Base-by-base conservation (phyloP, 2,113 vertebrate species). In the Suncus etruscus region DNA sequence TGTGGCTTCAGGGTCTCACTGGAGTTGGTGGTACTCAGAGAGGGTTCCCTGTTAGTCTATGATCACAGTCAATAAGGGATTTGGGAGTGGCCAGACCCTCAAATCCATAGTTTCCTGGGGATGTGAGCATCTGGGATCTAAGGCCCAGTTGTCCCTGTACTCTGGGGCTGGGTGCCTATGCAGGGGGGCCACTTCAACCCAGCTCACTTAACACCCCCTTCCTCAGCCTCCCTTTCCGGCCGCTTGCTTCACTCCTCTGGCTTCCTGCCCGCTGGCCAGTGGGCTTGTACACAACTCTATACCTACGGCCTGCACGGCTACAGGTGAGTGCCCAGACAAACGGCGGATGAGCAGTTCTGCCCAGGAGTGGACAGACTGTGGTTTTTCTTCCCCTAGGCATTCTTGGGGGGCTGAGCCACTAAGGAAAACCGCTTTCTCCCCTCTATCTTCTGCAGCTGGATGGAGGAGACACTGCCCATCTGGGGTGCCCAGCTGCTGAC, bases 281-380 rank as follows among this genome's bases (percentile, higher is more conserved):
- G 98, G 86, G 97, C 97, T 54, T 99, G 98, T 98, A 95, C 96
- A 92, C 98, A 97, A 93, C 95, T 98, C 31, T 98, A 98, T 11
- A 87, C 97, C 3, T 97, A 97, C 96, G 95, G 98, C 29, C 97
- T 98, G 10, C 95, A 98, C 22, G 98, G 98, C 10, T 98, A 98
- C 97, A 98, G 98, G 99, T 99, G 48, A 24, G 97, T 95, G 76
- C 0, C 81, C 31, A 20, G 39, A 39, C 39, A 39, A 5, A 39
- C 39, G 6, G 61, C 12, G 61, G 61, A 18, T 22, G 61, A 22
- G 39, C 39, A 39, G 39, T 39, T 39, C 18, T 14, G 11, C 12
- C 0, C 1, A 7, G 32, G 31, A 32, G n/a, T 77, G 82, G 39
- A 50, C 24, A 12, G 2, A 11, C 14, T 3, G 16, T 11, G 14